Evolutionary conservation across 1,140 invertebrate genomes (phyloP), one percentile per base, ranked within the genome.

Genomic region (Papilio xuthus): DNA sequence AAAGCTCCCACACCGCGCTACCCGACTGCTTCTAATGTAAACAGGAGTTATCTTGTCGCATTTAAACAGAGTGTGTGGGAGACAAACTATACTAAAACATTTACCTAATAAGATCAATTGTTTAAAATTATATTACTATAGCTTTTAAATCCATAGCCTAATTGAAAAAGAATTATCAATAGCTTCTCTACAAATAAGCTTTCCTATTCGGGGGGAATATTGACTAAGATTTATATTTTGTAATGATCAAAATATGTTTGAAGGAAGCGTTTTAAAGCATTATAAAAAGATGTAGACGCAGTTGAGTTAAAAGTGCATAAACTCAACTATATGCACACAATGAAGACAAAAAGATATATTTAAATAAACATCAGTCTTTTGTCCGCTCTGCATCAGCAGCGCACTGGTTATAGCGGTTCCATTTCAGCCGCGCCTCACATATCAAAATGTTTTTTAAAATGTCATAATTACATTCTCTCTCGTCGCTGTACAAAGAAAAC

Each of bases 401-500:
- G 63, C 13, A 37, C 26, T 37, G 18, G 63, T 18, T 69, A 69
- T 28, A 69, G 18, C 26, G 18, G 26, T 26, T 63, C n/a, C 56
- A 26, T 69, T 44, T 18, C 69, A 12, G 12, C 69, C 32, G n/a
- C 37, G 69, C 69, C 32, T 71, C 37, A 41, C n/a, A 71, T 37
- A 20, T 71, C n/a, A 71, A 71, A 69, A 71, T 41, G 32, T 23
- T 71, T 71, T 71, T 71, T 71, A 71, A 71, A 71, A 71, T 42
- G 69, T 41, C 69, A 71, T 71, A 71, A 71, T 71, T 44, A 71
- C 69, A 71, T 71, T 71, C 37, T 44, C 37, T 20, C 69, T 9
- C 32, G 15, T 42, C 69, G 67, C 67, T 6, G 13, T 28, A 71
- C 69, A 71, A 71, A 71, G 69, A 71, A 37, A 20, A 32, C 28